These are phyloP conservation scores for Zaprionus capensis DNA, from an alignment of 1,140 invertebrate genomes.

Conservation along the genomic window DNA sequence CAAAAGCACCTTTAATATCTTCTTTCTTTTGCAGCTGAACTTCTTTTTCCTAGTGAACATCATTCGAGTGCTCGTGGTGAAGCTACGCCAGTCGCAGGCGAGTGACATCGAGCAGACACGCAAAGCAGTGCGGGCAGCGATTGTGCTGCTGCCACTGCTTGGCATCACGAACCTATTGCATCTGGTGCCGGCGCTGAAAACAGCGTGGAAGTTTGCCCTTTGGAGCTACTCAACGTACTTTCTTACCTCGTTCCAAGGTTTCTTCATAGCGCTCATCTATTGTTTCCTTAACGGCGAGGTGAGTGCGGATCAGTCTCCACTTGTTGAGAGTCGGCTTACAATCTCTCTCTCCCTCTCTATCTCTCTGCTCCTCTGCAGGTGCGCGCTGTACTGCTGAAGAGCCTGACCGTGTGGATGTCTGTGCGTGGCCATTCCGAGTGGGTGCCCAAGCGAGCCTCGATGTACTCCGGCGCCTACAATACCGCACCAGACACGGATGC, in stretches of 20 bases:
- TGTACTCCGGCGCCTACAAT: conserved; percentile 84
- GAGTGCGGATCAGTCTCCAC: conserved; percentile 52
- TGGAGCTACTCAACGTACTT: conserved; percentile 93
- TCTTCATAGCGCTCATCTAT: conserved; percentile 93
- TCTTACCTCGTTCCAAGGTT: conserved; percentile 93
- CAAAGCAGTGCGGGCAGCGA: conserved; percentile 91
- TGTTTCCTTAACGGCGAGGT: conserved; percentile 96
- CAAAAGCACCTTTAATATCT: background rate
- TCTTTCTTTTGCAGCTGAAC: conserved; percentile 88
- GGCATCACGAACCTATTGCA: conserved; percentile 92
- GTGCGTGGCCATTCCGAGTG: conserved; percentile 85
- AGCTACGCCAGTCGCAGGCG: conserved; percentile 90
- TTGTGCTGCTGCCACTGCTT: conserved; percentile 92
- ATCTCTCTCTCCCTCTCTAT: background rate
- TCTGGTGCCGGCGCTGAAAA: conserved; percentile 88
- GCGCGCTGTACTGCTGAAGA: conserved; percentile 86
- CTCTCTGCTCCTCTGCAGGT: conserved; percentile 81
- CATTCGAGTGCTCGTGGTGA: conserved; percentile 92
- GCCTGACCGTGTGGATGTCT: conserved; percentile 86
- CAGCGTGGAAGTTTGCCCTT: conserved; percentile 89
- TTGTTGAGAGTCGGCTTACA: background rate
- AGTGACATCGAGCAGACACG: conserved; percentile 92
- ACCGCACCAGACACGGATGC: conserved; percentile 80
- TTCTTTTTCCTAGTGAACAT: conserved; percentile 93
- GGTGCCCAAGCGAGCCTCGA: conserved; percentile 85